Evolutionary conservation across 2,797 vertebrate species (phyloP).

Genomic region (Odontamblyopus lacepedii): DNA sequence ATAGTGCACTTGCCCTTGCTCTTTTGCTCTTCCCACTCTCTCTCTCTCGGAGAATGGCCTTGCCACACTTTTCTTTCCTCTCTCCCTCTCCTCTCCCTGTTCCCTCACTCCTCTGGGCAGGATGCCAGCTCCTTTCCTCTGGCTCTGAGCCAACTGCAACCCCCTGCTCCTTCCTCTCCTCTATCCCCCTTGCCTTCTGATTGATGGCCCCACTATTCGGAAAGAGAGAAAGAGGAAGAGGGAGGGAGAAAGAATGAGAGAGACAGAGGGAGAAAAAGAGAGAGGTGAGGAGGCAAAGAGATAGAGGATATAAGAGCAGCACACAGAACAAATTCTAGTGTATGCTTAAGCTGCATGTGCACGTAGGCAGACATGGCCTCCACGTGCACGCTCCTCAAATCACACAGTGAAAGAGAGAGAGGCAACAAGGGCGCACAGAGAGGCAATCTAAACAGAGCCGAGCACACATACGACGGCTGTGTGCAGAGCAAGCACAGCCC

Average conservation of each 20-base stretch:
- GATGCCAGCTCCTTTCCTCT: slow-evolving; percentile 70
- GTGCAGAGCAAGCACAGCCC: slow-evolving; percentile 62
- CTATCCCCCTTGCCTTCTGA: slow-evolving; percentile 70
- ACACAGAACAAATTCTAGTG: slow-evolving; percentile 25
- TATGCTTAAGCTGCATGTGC: slow-evolving; percentile 28
- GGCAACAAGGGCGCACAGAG: slow-evolving; percentile 52
- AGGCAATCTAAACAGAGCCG: slow-evolving; percentile 66
- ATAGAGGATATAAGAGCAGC: slow-evolving; percentile 46
- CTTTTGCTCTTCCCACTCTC: slow-evolving; percentile 44
- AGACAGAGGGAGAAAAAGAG: slow-evolving; percentile 28
- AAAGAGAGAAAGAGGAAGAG: slow-evolving; percentile 57
- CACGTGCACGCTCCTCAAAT: slow-evolving; percentile 14
- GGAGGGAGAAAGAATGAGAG: slow-evolving; percentile 31
- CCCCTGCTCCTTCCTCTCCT: slow-evolving; percentile 41
- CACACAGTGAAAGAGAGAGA: slow-evolving; percentile 22
- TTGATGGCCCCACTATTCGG: slow-evolving; percentile 79
- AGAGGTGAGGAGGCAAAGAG: slow-evolving; percentile 30
- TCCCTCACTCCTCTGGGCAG: slow-evolving; percentile 62
- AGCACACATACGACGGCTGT: slow-evolving; percentile 55
- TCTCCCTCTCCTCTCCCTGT: slow-evolving; percentile 28
- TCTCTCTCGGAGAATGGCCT: slow-evolving; percentile 40
- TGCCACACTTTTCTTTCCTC: slow-evolving; percentile 48
- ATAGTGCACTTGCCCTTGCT: slow-evolving; percentile 25
- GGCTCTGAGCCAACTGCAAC: slow-evolving; percentile 67
- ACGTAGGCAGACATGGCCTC: slow-evolving; percentile 23